phyloP scores from a whole-genome alignment of 2,113 vertebrate genomes.

The Leptosomus discolor region DNA sequence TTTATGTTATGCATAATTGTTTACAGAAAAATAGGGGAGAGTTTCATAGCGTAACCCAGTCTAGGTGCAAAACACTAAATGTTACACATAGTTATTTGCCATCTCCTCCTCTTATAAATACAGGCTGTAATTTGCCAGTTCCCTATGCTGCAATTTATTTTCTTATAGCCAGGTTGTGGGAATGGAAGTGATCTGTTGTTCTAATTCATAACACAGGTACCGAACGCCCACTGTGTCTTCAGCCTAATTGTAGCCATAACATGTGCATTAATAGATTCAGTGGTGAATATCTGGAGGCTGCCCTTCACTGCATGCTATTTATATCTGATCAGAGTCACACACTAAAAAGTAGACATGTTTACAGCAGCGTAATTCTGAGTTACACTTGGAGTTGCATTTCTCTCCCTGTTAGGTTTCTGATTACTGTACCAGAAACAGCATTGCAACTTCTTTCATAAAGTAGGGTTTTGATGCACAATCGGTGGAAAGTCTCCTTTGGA shows the following conservation, averaged over 20 bases:
- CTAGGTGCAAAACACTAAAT: neutral
- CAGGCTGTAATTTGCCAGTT: neutral
- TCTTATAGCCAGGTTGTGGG: neutral
- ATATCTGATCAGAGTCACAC: neutral
- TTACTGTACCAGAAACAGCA: neutral
- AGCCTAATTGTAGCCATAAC: neutral
- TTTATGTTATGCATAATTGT: neutral
- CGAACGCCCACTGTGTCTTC: neutral
- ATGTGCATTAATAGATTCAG: neutral
- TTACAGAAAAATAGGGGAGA: neutral
- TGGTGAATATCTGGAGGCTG: neutral
- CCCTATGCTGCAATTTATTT: neutral
- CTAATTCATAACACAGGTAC: neutral
- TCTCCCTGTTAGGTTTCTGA: neutral
- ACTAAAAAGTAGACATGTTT: neutral
- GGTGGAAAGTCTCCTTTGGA: neutral
- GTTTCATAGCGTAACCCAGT: neutral
- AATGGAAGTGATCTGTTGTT: neutral
- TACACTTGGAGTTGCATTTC: fast-evolving
- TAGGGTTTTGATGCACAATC: neutral
- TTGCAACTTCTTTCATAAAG: neutral
- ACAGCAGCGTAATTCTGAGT: neutral
- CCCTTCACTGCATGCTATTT: neutral
- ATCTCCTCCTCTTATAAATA: neutral
- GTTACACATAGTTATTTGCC: neutral